phyloP scores from a whole-genome alignment of 1,140 invertebrate genomes.

The Neodiprion fabricii region DNA sequence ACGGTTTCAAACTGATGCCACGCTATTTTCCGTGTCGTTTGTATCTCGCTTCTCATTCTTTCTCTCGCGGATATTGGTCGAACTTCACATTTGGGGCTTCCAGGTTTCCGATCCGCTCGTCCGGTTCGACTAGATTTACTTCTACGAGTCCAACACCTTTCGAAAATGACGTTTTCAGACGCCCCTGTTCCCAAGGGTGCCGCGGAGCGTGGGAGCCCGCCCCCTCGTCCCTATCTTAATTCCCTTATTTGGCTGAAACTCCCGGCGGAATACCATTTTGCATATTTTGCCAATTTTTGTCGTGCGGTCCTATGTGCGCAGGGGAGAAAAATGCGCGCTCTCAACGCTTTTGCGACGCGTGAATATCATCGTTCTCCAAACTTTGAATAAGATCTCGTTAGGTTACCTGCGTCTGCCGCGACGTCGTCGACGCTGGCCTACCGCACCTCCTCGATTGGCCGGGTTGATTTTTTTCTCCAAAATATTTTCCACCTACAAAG shows the following conservation, averaged over 20 bases:
- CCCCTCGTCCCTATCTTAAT: slow-evolving; percentile 37
- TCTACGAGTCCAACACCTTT: not conserved
- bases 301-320: slow-evolving; percentile 28
- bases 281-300: slow-evolving; percentile 49
- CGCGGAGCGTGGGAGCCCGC: slow-evolving; percentile 20
- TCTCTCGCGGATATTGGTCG: not conserved
- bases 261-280: slow-evolving; percentile 40
- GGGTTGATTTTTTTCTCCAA: slow-evolving; percentile 6
- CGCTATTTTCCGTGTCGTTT: no score
- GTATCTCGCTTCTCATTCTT: no score
- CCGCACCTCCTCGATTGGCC: no score
- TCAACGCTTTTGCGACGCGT: slow-evolving; percentile 31
- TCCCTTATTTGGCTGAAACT: slow-evolving; percentile 38
- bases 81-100: not conserved
- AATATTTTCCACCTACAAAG: not conserved
- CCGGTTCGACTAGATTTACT: slow-evolving; percentile 1
- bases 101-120: not conserved
- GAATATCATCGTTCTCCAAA: slow-evolving; percentile 32
- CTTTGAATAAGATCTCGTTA: slow-evolving; percentile 50
- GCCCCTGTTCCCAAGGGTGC: slow-evolving; percentile 25
- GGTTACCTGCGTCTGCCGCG: slow-evolving; percentile 27
- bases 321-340: slow-evolving; percentile 40
- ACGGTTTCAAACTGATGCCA: no score
- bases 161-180: slow-evolving; percentile 3
- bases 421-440: not conserved